A percentile compares a stretch with the other conserved stretches of the same genome.
phyloP scores from a whole-genome alignment of 2,113 vertebrate species.

The Perca flavescens region DNA sequence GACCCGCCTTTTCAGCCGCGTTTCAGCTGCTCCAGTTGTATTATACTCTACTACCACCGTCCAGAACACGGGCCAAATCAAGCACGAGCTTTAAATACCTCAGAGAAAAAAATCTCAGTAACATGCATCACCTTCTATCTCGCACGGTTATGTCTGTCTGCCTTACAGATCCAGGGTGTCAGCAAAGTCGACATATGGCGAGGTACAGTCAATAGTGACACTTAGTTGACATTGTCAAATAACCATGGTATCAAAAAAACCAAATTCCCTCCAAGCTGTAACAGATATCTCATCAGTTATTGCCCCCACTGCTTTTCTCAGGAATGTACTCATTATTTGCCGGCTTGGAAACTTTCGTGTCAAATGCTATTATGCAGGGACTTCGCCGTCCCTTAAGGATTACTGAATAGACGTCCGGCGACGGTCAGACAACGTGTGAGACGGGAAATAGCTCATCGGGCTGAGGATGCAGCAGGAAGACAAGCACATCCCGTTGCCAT shows the following conservation, averaged over 20 bases:
- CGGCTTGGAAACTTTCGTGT: constrained; percentile 41
- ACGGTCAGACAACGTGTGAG: constrained; percentile 64
- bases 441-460: constrained; percentile 62
- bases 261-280: neutral
- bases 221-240: neutral
- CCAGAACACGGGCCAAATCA: neutral
- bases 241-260: neutral
- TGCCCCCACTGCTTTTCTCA: neutral
- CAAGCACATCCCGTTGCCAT: constrained; percentile 80
- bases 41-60: neutral
- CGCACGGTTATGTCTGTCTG: constrained; percentile 19
- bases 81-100: constrained; percentile 21
- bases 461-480: constrained; percentile 66
- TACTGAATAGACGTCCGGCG: constrained; percentile 27
- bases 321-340: constrained; percentile 13
- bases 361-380: constrained; percentile 7
- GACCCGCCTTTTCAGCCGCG: neutral
- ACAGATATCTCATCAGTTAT: neutral
- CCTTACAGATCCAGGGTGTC: constrained; percentile 23
- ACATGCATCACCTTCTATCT: constrained; percentile 51
- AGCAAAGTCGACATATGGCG: neutral
- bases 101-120: constrained; percentile 38
- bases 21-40: neutral
- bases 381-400: neutral
- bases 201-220: constrained; percentile 2